Base-by-base conservation (phyloP, 1,140 invertebrate species). In the Anoplophora glabripennis region DNA sequence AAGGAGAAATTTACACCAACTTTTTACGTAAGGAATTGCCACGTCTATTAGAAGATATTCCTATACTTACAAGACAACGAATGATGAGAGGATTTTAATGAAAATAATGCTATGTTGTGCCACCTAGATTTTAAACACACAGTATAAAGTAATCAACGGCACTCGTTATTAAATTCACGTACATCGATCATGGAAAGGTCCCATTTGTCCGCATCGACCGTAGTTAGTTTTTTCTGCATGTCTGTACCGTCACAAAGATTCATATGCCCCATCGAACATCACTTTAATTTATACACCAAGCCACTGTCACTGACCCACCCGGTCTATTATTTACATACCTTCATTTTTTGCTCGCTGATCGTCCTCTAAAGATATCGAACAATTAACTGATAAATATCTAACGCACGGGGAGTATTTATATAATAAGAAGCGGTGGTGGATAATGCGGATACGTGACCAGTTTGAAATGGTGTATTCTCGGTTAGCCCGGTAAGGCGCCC, bases 111-210 rank as follows among this genome's bases (percentile, higher is more conserved):
- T 53, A 28, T 51, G 14, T 28, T 28, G 21, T 28, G 21, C 5
- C 21, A 28, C 21, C 5, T 2, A 28, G 3, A 28, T 28, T 28
- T 28, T 2, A 28, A 28, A 28, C 21, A 28, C 21, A 28, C 21
- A 3, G 21, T 28, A 28, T 28, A 28, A 2, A 5, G 2, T 28
- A 28, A 28, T n/a, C n/a, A 47, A 47, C 12, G 2, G 45, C 12
- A 47, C 17, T 47, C 17, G n/a, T 15, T 47, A 47, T n/a, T 47
- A 28, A n/a, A 47, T 15, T 11, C 58, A 69, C 67, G 5, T 66
- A 70, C 68, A 56, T 70, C 68, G n/a, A 68, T 49, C 18, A 57
- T 34, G 21, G 53, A 66, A 45, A 66, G 21, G 38, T 59, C 62
- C 66, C 66, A 67, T 61, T 65, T 64, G 55, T 68, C 66, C 17